These are phyloP conservation scores for Hypomecis punctinalis DNA, from an alignment of 2,888 invertebrate genomes.

Conservation along the genomic window DNA sequence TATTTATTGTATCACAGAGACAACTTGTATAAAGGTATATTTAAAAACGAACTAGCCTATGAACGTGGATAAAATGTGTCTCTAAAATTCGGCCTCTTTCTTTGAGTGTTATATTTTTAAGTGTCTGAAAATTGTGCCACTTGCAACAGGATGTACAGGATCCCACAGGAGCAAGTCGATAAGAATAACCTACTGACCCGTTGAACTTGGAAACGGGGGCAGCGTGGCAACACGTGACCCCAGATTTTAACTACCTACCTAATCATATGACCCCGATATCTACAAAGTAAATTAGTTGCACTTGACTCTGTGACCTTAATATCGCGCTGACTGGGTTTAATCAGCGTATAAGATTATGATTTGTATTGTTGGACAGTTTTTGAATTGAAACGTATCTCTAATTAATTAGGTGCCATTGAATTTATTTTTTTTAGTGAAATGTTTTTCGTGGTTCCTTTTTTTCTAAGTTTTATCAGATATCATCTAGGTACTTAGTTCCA, in stretches of 20 bases:
- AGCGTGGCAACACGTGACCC: constrained; percentile 4
- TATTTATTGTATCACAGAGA: no score
- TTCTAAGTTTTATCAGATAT: no score
- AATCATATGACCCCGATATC: constrained; percentile 21
- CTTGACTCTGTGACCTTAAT: constrained; percentile 33
- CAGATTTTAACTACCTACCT: constrained; percentile 13
- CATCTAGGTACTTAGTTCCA: no score
- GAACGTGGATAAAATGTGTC: no score
- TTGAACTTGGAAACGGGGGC: constrained; percentile 13
- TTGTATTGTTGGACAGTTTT: not conserved
- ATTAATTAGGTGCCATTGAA: no score
- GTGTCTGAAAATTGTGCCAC: not conserved
- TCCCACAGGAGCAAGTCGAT: constrained; percentile 6
- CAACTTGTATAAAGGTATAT: no score
- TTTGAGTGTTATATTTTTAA: no score
- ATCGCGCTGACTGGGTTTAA: constrained; percentile 3
- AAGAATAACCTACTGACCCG: constrained; percentile 22
- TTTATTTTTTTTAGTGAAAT: no score
- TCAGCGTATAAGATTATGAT: not conserved
- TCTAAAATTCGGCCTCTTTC: no score
- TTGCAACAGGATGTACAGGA: not conserved
- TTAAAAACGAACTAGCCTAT: no score
- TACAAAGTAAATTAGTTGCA: constrained; percentile 15
- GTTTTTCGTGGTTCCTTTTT: no score
- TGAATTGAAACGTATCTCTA: no score